phyloP scores from a whole-genome alignment of 2,888 invertebrate genomes.

The Plusia festucae region DNA sequence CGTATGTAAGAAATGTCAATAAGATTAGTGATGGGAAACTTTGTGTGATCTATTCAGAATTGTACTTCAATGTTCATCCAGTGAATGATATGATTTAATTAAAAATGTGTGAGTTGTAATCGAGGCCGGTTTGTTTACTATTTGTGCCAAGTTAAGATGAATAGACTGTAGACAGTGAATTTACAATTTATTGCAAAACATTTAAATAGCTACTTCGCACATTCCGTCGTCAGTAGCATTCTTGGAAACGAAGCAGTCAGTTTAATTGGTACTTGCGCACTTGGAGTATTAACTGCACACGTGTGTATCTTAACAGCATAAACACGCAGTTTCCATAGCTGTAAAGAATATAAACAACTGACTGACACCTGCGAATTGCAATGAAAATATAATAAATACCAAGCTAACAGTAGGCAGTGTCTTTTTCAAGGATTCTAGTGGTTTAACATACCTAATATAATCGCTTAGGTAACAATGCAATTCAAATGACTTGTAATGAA shows the following conservation, averaged over 20 bases:
- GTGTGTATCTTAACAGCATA: conserved; percentile 58
- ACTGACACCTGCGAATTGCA: background rate
- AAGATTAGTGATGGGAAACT: too few species aligned
- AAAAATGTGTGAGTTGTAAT: too few species aligned
- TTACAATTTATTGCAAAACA: conserved; percentile 44
- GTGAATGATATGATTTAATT: too few species aligned
- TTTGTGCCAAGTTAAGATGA: too few species aligned
- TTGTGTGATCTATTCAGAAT: too few species aligned
- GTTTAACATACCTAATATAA: too few species aligned
- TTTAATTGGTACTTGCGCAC: conserved; percentile 30
- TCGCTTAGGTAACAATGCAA: too few species aligned
- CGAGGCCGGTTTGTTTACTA: too few species aligned
- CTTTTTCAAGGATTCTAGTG: conserved; percentile 1
- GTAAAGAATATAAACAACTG: conserved; percentile 58
- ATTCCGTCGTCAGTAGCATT: conserved; percentile 16
- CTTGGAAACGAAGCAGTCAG: conserved; percentile 32
- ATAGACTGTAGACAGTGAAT: too few species aligned
- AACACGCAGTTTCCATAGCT: conserved; percentile 53
- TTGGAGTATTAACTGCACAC: conserved; percentile 28
- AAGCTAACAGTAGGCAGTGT: background rate
- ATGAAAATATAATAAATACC: background rate
- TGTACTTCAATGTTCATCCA: too few species aligned
- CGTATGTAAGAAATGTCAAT: too few species aligned
- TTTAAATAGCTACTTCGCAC: conserved; percentile 16
- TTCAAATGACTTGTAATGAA: too few species aligned